These are phyloP conservation scores for Pseudopipra pipra DNA, from an alignment of 2,113 vertebrate species.

Conservation along the genomic window DNA sequence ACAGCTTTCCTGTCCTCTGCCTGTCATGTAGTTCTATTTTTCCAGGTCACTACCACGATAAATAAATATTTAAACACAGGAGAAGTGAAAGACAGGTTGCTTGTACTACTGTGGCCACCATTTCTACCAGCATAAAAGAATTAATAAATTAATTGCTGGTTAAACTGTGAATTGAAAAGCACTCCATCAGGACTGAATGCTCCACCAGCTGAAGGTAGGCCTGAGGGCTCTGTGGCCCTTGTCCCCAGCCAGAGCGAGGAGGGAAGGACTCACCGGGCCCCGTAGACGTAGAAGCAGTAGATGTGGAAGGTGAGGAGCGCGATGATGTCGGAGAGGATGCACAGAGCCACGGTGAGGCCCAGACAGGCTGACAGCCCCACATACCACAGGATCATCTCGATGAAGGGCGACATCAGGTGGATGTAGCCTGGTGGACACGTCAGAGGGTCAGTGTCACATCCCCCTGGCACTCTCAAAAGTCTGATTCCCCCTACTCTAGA, in stretches of 20 bases:
- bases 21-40: neutral
- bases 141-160: neutral
- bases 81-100: neutral
- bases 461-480: neutral
- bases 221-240: neutral
- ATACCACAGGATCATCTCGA: constrained; percentile 95
- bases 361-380: constrained; percentile 90
- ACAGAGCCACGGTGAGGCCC: constrained; percentile 90
- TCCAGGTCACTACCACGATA: neutral
- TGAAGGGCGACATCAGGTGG: constrained; percentile 93
- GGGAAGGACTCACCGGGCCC: constrained; percentile 84
- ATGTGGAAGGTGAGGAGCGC: constrained; percentile 97
- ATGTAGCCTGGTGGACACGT: constrained; percentile 84
- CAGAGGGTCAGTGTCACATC: neutral
- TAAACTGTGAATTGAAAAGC: neutral
- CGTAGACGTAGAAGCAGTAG: constrained; percentile 99
- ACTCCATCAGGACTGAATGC: neutral
- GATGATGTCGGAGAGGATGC: constrained; percentile 91
- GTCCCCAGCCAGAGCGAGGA: neutral
- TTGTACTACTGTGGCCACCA: neutral
- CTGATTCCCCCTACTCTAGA: accelerated
- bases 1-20: neutral
- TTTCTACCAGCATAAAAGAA: neutral
- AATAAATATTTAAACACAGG: neutral
- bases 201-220: neutral